These are phyloP conservation scores for Pardalotus punctatus DNA, from an alignment of 2,113 vertebrate genomes.

Conservation along the genomic window DNA sequence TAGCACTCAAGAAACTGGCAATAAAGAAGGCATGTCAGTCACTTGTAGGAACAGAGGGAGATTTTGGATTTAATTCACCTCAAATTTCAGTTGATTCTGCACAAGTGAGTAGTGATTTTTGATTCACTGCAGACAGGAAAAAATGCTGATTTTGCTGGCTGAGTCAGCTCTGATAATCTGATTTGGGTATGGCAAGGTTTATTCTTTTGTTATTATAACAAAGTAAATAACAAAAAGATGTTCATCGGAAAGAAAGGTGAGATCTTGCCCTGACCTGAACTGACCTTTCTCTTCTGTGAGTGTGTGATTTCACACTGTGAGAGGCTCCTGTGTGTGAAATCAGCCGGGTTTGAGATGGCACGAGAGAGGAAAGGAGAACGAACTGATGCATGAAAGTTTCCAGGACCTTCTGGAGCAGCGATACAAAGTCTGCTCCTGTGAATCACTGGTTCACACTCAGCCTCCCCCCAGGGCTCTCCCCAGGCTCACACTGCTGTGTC, in stretches of 20 bases:
- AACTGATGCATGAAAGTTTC: not conserved
- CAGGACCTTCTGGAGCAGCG: not conserved
- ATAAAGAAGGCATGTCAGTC: conserved; percentile 46
- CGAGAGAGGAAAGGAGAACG: not conserved
- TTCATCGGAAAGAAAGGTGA: not conserved
- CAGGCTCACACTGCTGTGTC: not conserved
- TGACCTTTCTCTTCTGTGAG: not conserved
- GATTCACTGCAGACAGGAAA: conserved; percentile 17
- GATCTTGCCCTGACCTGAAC: not conserved
- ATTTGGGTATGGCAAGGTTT: not conserved
- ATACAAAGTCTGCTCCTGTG: not conserved
- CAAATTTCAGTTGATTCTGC: conserved; percentile 48
- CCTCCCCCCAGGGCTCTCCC: not conserved
- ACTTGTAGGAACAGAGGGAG: conserved; percentile 56
- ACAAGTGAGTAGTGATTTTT: conserved; percentile 36
- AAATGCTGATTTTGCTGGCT: conserved; percentile 62
- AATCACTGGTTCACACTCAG: not conserved
- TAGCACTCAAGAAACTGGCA: conserved; percentile 65
- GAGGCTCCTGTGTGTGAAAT: not conserved
- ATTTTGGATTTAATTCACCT: conserved; percentile 64
- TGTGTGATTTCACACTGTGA: not conserved
- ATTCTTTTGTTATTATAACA: not conserved
- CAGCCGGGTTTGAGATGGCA: not conserved
- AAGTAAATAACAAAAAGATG: not conserved
- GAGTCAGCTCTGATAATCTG: conserved; percentile 46